Base-by-base conservation (phyloP, 2,888 invertebrate species). In the Drosophila leonis region DNA sequence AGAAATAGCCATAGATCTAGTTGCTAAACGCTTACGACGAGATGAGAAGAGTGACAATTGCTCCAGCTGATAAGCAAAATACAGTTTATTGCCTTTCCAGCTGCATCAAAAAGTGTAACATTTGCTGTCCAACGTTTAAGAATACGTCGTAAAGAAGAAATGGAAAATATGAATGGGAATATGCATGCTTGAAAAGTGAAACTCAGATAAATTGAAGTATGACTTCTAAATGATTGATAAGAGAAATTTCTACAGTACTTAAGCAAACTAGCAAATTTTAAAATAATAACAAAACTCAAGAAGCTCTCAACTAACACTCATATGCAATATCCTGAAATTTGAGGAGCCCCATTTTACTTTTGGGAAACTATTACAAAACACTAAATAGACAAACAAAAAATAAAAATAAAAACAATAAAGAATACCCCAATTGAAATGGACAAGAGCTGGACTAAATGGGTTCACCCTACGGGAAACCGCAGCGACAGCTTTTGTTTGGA, bases 401-500 rank as follows among this genome's bases (percentile, higher is more conserved):
- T 0, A n/a, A 13, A 15, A 18, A n/a, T 0, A n/a, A 48, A 62
- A 46, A 15, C n/a, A n/a, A n/a, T n/a, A n/a, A n/a, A n/a, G n/a
- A 5, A 35, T 44, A 24, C 13, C 29, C 13, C 42, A 64, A 64
- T 54, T 66, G 41, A 65, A 54, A 54, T 46, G 27, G 33, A 54
- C 33, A 39, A n/a, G 35, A 63, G 37, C 37, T 35, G 13, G 42
- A 15, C 8, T 52, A 29, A 18, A 29, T 52, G 66, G 33, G 9
- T 4, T 54, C 51, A 57, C 42, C 42, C 56, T 15, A 44, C 56
- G 54, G 54, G 39, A 46, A 56, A 46, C 48, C n/a, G 27, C 46
- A n/a, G 20, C 39, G 24, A 15, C 46, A 31, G 52, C 29, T 59
- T 33, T 48, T 59, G 51, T 69, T 61, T 61, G 27, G 44, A 49